These are phyloP conservation scores for Graptemys geographica DNA, from an alignment of 2,797 vertebrate species.

Conservation along the genomic window DNA sequence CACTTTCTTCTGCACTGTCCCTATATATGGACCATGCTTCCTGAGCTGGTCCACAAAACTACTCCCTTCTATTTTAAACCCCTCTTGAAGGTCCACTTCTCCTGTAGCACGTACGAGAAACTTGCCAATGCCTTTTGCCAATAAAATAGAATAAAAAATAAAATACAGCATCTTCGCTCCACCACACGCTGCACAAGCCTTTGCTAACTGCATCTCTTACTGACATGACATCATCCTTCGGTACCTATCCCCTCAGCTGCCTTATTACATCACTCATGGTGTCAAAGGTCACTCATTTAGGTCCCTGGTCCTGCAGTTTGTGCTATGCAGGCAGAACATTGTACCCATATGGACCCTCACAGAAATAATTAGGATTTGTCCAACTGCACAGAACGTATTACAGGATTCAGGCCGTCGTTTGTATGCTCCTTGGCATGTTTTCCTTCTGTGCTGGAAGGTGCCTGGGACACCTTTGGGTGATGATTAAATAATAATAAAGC, in stretches of 20 bases:
- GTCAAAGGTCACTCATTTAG: not conserved
- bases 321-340: accelerated
- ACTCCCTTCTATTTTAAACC: not conserved
- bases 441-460: not conserved
- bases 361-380: not conserved
- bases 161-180: not conserved
- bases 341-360: not conserved
- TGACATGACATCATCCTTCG: not conserved
- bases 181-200: not conserved
- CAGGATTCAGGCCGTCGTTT: accelerated
- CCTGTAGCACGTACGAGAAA: accelerated
- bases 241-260: not conserved
- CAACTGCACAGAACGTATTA: not conserved
- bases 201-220: not conserved
- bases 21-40: not conserved
- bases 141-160: not conserved
- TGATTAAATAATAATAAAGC: not conserved
- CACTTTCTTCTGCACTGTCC: too few species aligned
- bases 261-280: not conserved
- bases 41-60: not conserved
- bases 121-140: not conserved
- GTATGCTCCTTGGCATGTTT: not conserved
- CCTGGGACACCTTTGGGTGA: not conserved
- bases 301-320: not conserved
- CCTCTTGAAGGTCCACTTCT: not conserved